Percentiles rank a stretch among this genome's conserved stretches.
phyloP scores from a whole-genome alignment of 2,113 vertebrate species.

The Lepidothrix coronata region DNA sequence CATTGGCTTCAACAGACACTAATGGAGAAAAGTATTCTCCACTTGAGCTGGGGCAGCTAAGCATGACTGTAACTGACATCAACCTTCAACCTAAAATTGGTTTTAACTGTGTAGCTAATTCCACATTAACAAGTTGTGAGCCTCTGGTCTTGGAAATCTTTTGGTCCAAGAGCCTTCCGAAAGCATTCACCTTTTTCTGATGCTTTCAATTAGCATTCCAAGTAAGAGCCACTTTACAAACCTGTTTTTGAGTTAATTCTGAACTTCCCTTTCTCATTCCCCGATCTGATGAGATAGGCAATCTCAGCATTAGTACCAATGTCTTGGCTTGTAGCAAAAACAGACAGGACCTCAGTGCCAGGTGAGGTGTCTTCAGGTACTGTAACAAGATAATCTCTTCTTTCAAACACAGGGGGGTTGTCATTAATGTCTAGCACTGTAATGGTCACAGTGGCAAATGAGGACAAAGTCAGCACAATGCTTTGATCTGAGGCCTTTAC shows the following conservation, averaged over 20 bases:
- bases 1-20: not conserved
- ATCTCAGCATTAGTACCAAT: slow-evolving; percentile 97
- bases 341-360: slow-evolving; percentile 85
- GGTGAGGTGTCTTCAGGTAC: slow-evolving; percentile 87
- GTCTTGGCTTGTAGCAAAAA: slow-evolving; percentile 94
- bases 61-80: not conserved
- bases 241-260: slow-evolving; percentile 87
- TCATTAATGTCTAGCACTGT: slow-evolving; percentile 95
- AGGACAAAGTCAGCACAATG: slow-evolving; percentile 80
- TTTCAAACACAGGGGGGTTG: slow-evolving; percentile 95
- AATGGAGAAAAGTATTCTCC: slow-evolving; percentile 13
- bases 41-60: not conserved
- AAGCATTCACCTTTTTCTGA: not conserved
- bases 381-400: slow-evolving; percentile 88
- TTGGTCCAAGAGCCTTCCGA: not conserved
- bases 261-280: slow-evolving; percentile 93
- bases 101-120: slow-evolving; percentile 11
- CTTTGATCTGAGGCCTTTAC: slow-evolving; percentile 88
- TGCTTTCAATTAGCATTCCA: not conserved
- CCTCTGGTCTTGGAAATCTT: not conserved
- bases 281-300: slow-evolving; percentile 90
- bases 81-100: not conserved
- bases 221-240: slow-evolving; percentile 52
- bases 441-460: slow-evolving; percentile 85
- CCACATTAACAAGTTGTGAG: not conserved